These are phyloP conservation scores for Lycaena phlaeas DNA, from an alignment of 2,888 invertebrate genomes.

Conservation along the genomic window DNA sequence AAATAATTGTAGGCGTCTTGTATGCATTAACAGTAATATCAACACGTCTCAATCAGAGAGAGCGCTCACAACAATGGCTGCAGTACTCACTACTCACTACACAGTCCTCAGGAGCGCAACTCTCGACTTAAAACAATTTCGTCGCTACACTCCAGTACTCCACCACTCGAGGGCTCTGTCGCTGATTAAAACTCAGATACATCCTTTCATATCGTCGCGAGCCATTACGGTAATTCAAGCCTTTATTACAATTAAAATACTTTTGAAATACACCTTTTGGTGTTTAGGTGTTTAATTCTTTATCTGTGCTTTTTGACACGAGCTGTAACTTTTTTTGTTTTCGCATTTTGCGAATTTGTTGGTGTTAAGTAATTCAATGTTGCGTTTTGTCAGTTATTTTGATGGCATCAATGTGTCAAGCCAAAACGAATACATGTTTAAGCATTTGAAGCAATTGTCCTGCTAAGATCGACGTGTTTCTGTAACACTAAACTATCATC, in stretches of 20 bases:
- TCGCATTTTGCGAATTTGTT: too few relatives aligned
- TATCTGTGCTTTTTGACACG: too few relatives aligned
- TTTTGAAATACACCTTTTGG: neutral
- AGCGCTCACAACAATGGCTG: conserved; percentile 3
- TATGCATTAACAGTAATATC: neutral
- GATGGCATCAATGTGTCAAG: too few relatives aligned
- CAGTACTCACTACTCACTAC: neutral
- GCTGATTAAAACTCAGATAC: conserved; percentile 49
- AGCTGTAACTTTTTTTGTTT: too few relatives aligned
- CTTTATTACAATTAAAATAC: conserved; percentile 15
- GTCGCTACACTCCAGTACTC: conserved; percentile 35
- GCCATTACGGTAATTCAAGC: conserved; percentile 18
- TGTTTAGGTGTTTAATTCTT: neutral
- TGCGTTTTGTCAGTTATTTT: too few relatives aligned
- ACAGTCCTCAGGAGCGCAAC: too few relatives aligned
- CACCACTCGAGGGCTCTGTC: conserved; percentile 40
- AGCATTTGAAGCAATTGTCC: too few relatives aligned
- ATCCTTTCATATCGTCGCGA: conserved; percentile 35
- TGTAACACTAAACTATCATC: too few relatives aligned
- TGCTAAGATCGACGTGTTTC: too few relatives aligned
- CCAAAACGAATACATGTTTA: too few relatives aligned
- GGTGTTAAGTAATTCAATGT: too few relatives aligned
- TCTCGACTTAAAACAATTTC: conserved; percentile 48
- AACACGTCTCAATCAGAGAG: conserved; percentile 8
- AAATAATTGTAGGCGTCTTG: neutral